Percentiles rank a stretch among this genome's conserved stretches.
phyloP scores from a whole-genome alignment of 2,797 vertebrate genomes.

The Sebastes glaucus region DNA sequence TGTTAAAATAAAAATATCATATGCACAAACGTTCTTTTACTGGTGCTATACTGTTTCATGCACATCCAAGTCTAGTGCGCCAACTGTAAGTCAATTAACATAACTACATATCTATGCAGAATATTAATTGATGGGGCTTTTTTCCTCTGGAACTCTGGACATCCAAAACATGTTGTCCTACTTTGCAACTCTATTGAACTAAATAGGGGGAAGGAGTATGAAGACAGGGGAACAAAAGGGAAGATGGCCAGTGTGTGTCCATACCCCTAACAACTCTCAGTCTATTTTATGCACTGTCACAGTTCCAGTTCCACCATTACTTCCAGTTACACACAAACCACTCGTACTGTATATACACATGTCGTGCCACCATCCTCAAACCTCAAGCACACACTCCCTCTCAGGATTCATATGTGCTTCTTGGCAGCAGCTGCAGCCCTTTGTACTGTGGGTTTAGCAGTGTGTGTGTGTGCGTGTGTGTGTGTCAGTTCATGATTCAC shows the following conservation, averaged over 20 bases:
- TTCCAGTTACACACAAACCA: slow-evolving; percentile 9
- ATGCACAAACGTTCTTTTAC: too few relatives aligned
- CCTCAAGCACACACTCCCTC: slow-evolving; percentile 20
- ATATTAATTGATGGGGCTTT: slow-evolving; percentile 1
- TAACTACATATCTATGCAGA: neutral
- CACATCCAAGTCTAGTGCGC: neutral
- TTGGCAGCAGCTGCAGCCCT: slow-evolving; percentile 63
- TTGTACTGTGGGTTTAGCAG: slow-evolving; percentile 41
- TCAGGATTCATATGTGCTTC: slow-evolving; percentile 33
- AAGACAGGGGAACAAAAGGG: neutral
- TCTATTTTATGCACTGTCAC: neutral
- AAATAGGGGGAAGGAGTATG: neutral
- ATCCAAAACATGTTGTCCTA: too few relatives aligned
- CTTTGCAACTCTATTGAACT: neutral
- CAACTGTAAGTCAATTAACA: neutral
- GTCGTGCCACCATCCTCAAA: slow-evolving; percentile 12
- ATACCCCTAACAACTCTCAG: neutral
- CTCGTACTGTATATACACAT: slow-evolving; percentile 5
- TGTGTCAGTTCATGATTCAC: slow-evolving; percentile 32
- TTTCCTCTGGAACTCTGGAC: neutral
- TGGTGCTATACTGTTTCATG: neutral
- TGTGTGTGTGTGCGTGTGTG: slow-evolving; percentile 21
- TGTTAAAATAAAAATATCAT: too few relatives aligned
- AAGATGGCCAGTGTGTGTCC: neutral
- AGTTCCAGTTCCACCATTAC: neutral